phyloP scores from a whole-genome alignment of 2,888 invertebrate genomes.

The Chrysolina americana region DNA sequence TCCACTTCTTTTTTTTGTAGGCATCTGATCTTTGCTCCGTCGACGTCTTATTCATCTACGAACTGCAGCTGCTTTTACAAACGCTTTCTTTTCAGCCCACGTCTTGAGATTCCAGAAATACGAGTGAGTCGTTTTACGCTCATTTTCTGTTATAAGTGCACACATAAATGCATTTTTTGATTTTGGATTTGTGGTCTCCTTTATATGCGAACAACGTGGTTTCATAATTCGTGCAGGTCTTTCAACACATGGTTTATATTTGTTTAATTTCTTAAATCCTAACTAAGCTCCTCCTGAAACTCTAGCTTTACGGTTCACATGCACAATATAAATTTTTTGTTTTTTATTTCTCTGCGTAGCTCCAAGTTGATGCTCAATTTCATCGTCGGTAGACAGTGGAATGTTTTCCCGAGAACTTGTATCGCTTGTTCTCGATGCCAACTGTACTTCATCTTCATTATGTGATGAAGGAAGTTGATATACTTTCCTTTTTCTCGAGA shows the following conservation, averaged over 20 bases:
- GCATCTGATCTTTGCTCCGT: slow-evolving; percentile 2
- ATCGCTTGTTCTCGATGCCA: not conserved
- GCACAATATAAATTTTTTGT: not conserved
- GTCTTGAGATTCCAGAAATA: slow-evolving; percentile 25
- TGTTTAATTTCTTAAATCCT: slow-evolving; percentile 1
- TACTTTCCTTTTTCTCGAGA: slow-evolving; percentile 1
- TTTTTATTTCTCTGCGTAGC: not conserved
- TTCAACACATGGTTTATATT: not conserved
- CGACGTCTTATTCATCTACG: slow-evolving; percentile 14
- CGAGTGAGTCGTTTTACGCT: not conserved
- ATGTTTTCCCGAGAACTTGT: not conserved
- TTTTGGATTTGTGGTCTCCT: slow-evolving; percentile 3
- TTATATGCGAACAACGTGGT: slow-evolving; percentile 1
- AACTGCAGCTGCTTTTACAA: slow-evolving; percentile 12
- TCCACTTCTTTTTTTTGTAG: slow-evolving; percentile 1
- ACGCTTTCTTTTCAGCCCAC: slow-evolving; percentile 27
- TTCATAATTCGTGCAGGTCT: slow-evolving; percentile 1
- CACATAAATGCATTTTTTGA: slow-evolving; percentile 19
- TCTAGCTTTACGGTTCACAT: slow-evolving; percentile 1
- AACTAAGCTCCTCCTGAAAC: not conserved
- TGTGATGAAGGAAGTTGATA: not conserved
- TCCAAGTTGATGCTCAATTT: not conserved
- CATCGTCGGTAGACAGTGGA: not conserved
- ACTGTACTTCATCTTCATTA: slow-evolving; percentile 1
- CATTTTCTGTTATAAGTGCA: slow-evolving; percentile 15